Evolutionary conservation across 2,797 vertebrate genomes (phyloP), one percentile per base, ranked within the genome.

Genomic region (Pseudochirops corinnae): DNA sequence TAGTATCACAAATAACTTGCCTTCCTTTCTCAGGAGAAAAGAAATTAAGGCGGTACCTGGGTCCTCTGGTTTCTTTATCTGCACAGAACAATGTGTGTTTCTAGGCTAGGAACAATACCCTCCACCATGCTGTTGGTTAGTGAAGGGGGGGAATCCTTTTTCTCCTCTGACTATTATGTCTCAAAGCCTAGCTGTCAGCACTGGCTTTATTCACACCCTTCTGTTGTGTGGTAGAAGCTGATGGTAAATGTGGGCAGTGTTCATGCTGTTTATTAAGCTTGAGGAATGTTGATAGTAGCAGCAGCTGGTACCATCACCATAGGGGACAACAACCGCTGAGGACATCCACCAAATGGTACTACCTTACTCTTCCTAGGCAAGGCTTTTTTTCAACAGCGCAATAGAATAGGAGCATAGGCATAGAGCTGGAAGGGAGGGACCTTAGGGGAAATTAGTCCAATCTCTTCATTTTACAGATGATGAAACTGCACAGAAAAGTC

Each of bases 21-120:
- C 97, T 96, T 98, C 96, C 96, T 96, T 98, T 97, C 97, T 90
- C 96, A 97, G 94, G 94, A 96, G 93, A 74, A 92, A 92, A 96
- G 82, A 92, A 95, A 90, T 67, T 93, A 94, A 97, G 97, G 97
- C 96, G 92, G 95, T 95, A 97, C 53, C 95, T 97, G 97, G 97
- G 96, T 94, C 96, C 93, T 56, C 60, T 0, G 60, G 91, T 94
- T 95, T 96, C 97, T 96, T 97, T 95, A 97, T 90, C 95, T 26
- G 96, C 57, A 39, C 60, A 91, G 96, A 97, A 97, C 94, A 97
- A 62, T 10, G 26, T 90, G 93, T 95, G 94, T 98, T 97, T 87
- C 97, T 74, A 33, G 96, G 82, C 90, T 90, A 97, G 97, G 92
- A 95, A 93, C 46, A 24, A 53, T 93, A 92, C 96, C 94, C 92